Evolutionary conservation across 2,113 vertebrate species (phyloP).

Genomic region (Potamarius usumacintae): DNA sequence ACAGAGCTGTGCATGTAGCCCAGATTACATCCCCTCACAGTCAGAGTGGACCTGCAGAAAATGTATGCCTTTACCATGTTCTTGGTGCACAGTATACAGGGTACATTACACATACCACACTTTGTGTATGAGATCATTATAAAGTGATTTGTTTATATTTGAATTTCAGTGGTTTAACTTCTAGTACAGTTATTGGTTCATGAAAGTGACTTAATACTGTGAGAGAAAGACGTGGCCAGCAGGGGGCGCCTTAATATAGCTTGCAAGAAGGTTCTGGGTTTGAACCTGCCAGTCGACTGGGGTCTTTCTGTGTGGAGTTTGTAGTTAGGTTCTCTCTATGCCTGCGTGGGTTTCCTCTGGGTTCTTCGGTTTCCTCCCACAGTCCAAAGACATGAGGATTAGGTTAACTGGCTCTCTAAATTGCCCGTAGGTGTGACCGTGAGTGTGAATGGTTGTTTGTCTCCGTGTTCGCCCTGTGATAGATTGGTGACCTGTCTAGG

Average conservation of each 20-base stretch:
- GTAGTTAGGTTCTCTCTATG: too few species aligned
- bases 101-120: neutral
- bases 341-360: too few species aligned
- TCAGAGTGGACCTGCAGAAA: neutral
- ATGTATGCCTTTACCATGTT: neutral
- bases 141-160: neutral
- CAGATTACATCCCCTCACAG: neutral
- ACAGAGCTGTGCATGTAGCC: neutral
- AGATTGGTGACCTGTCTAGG: too few species aligned
- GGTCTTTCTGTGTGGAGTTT: too few species aligned
- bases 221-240: neutral
- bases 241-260: neutral
- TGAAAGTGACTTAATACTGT: neutral
- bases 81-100: neutral
- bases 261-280: neutral
- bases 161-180: neutral
- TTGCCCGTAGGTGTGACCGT: too few species aligned
- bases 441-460: too few species aligned
- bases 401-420: too few species aligned
- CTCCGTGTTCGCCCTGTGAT: too few species aligned
- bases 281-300: too few species aligned
- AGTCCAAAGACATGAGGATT: too few species aligned
- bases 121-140: neutral
- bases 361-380: too few species aligned
- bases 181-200: neutral